Evolutionary conservation across 2,888 invertebrate species (phyloP), one percentile per base, ranked within the genome.

Genomic region (Coleophora flavipennella): DNA sequence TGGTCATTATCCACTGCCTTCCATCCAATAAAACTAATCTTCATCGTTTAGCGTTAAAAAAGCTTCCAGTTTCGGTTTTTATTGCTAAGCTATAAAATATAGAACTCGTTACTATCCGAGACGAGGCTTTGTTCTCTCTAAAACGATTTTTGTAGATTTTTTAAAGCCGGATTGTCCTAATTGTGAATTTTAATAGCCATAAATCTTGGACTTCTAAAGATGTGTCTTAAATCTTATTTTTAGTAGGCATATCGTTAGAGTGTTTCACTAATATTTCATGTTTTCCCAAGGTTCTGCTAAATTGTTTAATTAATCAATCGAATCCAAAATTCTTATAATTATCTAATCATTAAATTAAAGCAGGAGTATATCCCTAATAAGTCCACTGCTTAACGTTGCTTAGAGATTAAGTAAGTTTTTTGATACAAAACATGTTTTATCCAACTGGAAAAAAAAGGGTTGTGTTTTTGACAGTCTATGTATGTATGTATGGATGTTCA

Each of bases 1-100:
- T 62, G 59, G 65, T 54, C 51, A 55, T 48, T 51, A 47, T 38
- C 46, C 54, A 56, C 14, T 36, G 31, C 37, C 55, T 53, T 57
- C 29, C 11, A 29, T 20, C 49, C 53, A 58, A 67, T 69, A 69
- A 72, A 67, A 62, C 62, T 62, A 64, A 64, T 70, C 62, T 64
- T 50, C 44, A 56, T 59, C 60, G 62, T 67, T 66, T 57, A 56
- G 56, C 59, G 63, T 67, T 68, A 69, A 75, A 74, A 68, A 70
- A 69, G 69, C 65, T 59, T 55, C 67, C 61, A 62, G 65, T 62
- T 67, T 65, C 59, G 59, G 55, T 65, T 77, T 75, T 76, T 78
- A 77, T 73, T 63, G 69, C 59, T 46, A 58, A 57, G 49, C 62
- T 67, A 73, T 78, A 70, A 79, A 80, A 71, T 65, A 52, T 60